Conservation (phyloP, 2,888 invertebrate species). For the Cinara cedri region DNA sequence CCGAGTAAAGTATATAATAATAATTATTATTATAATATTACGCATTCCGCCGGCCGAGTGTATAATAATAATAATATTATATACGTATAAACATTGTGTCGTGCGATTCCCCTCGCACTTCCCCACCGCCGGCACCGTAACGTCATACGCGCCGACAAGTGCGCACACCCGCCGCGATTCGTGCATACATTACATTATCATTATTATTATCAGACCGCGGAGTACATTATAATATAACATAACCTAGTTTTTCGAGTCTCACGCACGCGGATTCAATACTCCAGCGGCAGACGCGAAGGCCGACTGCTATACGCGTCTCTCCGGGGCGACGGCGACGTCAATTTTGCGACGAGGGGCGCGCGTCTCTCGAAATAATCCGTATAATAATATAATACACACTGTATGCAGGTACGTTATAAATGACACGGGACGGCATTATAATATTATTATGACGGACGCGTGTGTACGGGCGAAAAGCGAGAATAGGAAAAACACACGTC, state of each 20-base stretch:
- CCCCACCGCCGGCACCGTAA: not conserved
- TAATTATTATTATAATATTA: no score
- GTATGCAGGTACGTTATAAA: no score
- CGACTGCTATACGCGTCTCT: no score
- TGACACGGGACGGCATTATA: no score
- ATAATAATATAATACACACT: no score
- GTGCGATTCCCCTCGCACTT: no score
- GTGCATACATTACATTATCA: not conserved
- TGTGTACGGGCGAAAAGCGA: not conserved
- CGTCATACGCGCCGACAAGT: not conserved
- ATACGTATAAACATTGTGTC: not conserved
- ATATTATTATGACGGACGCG: no score
- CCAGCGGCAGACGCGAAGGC: conserved; percentile 5
- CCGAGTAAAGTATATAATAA: no score
- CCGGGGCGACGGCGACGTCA: not conserved
- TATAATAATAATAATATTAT: no score
- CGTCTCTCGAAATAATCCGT: not conserved
- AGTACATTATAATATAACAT: not conserved
- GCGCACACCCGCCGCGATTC: conserved; percentile 1
- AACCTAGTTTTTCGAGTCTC: conserved; percentile 47
- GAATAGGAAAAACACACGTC: conserved; percentile 1
- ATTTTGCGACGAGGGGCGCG: not conserved
- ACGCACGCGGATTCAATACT: conserved; percentile 2
- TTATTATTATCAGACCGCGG: conserved; percentile 1
- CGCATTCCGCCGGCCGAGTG: no score